A percentile compares a stretch with the other conserved stretches of the same genome.
phyloP scores from a whole-genome alignment of 2,888 invertebrate species.

The Scaptomyza reducta region DNA sequence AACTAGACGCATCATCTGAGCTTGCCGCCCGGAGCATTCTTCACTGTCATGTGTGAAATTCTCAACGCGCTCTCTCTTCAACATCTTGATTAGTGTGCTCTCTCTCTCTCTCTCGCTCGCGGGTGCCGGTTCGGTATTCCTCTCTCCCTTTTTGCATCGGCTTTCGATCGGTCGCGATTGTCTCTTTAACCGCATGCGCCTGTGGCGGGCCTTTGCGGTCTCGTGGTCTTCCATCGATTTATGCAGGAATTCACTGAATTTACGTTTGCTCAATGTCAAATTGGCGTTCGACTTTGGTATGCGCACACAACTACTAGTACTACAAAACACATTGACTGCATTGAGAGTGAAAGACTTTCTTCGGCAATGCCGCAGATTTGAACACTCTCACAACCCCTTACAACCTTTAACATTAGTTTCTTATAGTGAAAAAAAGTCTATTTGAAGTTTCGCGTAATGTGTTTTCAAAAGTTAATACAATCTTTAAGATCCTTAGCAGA shows the following conservation, averaged over 20 bases:
- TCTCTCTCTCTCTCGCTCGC: not conserved
- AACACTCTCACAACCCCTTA: conserved; percentile 2
- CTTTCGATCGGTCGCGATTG: conserved; percentile 7
- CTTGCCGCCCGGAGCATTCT: conserved; percentile 52
- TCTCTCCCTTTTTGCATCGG: not conserved
- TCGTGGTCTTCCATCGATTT: conserved; percentile 55
- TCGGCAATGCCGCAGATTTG: not conserved
- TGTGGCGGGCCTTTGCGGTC: conserved; percentile 20
- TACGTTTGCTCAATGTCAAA: conserved; percentile 78
- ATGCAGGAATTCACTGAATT: conserved; percentile 70
- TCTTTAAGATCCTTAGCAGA: not conserved
- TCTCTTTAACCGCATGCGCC: conserved; percentile 21
- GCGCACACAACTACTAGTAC: conserved; percentile 37
- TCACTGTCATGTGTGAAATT: conserved; percentile 77
- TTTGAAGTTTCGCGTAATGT: no score
- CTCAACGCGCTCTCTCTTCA: conserved; percentile 21
- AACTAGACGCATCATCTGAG: conserved; percentile 17
- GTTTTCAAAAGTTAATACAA: no score
- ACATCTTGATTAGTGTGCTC: conserved; percentile 27
- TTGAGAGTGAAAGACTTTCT: not conserved
- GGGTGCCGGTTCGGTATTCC: conserved; percentile 7
- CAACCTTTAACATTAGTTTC: no score
- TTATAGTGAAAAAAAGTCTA: no score
- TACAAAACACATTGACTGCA: not conserved
- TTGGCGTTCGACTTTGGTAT: conserved; percentile 76